Conservation (phyloP, 2,113 vertebrate genomes). For the Carassius auratus region DNA sequence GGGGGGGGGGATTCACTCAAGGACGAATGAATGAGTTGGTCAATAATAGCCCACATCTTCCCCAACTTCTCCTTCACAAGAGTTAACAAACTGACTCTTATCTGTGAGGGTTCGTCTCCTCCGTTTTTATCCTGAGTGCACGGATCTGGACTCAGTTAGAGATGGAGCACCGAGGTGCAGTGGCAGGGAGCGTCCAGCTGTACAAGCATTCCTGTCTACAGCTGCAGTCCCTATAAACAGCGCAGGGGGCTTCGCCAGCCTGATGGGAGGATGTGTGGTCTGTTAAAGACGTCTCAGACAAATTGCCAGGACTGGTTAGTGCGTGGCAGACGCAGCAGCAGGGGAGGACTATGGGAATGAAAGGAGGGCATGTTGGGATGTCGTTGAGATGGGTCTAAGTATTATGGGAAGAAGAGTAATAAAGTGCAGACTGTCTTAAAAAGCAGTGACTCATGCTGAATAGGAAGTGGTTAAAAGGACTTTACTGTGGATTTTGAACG, state of each 20-base stretch:
- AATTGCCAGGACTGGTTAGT: constrained; percentile 40
- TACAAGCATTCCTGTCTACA: constrained; percentile 58
- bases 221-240: constrained; percentile 29
- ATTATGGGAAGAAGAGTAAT: constrained; percentile 38
- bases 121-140: constrained; percentile 41
- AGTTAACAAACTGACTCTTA: constrained; percentile 66
- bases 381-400: constrained; percentile 10
- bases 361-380: constrained; percentile 12
- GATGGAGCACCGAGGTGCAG: constrained; percentile 57
- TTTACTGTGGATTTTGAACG: background rate
- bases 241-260: constrained; percentile 7
- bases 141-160: constrained; percentile 51
- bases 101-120: constrained; percentile 53
- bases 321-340: constrained; percentile 31
- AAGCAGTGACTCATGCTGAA: background rate
- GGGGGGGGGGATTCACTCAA: constrained; percentile 51
- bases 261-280: constrained; percentile 41
- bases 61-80: constrained; percentile 17
- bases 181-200: constrained; percentile 57
- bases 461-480: background rate
- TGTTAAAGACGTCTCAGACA: constrained; percentile 50
- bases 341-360: constrained; percentile 55
- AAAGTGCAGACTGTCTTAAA: constrained; percentile 44
- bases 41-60: constrained; percentile 68
- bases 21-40: constrained; percentile 58